A percentile compares a stretch with the other conserved stretches of the same genome.
Evolutionary conservation across 2,888 invertebrate genomes (phyloP).

Genomic region (Alloscopus bannaensis): DNA sequence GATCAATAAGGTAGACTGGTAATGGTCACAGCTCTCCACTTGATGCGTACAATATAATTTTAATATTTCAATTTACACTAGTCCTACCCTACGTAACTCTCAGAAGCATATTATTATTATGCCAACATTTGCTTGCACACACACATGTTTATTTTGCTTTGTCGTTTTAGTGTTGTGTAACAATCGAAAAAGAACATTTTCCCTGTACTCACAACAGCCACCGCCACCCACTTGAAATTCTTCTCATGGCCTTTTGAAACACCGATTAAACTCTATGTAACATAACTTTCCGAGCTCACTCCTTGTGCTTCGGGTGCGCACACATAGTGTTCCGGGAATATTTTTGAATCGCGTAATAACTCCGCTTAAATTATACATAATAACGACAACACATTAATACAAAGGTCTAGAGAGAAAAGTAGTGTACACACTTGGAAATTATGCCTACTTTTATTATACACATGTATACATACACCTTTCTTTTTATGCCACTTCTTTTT

Average conservation of each 20-base stretch:
- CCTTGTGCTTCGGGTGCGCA: background rate
- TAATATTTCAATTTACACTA: too few relatives aligned
- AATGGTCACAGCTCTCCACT: too few relatives aligned
- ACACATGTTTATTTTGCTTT: background rate
- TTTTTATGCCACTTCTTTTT: background rate
- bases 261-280: background rate
- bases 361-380: background rate
- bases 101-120: too few relatives aligned
- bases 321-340: background rate
- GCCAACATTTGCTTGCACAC: too few relatives aligned
- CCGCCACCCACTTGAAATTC: conserved; percentile 16
- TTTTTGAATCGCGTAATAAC: background rate
- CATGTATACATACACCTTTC: conserved; percentile 2
- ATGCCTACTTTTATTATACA: background rate
- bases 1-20: too few relatives aligned
- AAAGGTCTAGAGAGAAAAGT: background rate
- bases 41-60: too few relatives aligned
- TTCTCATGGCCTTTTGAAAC: background rate
- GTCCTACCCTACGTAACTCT: too few relatives aligned
- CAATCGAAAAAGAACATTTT: too few relatives aligned
- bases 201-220: too few relatives aligned
- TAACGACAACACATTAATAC: background rate
- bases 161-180: background rate
- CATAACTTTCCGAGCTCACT: too few relatives aligned
- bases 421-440: background rate